Evolutionary conservation across 2,113 vertebrate genomes (phyloP).

Genomic region (Casuarius casuarius): DNA sequence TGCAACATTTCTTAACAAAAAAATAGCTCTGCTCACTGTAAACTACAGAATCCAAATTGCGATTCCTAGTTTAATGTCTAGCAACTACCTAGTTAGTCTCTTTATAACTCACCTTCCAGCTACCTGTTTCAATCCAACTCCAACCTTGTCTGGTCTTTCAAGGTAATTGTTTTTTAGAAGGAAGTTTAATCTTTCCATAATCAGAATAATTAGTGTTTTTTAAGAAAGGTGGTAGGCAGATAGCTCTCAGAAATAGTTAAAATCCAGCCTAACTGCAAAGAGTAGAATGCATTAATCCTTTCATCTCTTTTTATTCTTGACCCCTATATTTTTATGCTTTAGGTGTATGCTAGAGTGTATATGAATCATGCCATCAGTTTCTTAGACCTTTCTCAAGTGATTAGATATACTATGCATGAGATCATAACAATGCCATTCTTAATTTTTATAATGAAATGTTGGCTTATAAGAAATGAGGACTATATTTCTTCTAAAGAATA

Average conservation of each 20-base stretch:
- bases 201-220: background rate
- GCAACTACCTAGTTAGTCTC: background rate
- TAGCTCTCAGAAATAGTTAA: background rate
- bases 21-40: background rate
- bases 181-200: background rate
- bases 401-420: background rate
- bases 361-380: background rate
- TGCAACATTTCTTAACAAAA: background rate
- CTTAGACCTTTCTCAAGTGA: background rate
- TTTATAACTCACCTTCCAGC: background rate
- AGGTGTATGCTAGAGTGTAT: no score
- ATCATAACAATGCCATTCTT: background rate
- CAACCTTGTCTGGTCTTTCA: background rate
- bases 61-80: background rate
- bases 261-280: background rate
- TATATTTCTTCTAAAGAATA: background rate
- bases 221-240: background rate
- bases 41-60: background rate
- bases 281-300: background rate
- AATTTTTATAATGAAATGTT: background rate
- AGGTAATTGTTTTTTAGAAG: background rate
- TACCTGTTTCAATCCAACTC: background rate
- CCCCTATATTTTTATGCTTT: background rate
- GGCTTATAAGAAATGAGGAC: background rate
- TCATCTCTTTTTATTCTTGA: background rate